Percentiles rank a stretch among this genome's conserved stretches.
Evolutionary conservation across 92 coral and sea anemone species (phyloP).

Genomic region (Porites lobata): DNA sequence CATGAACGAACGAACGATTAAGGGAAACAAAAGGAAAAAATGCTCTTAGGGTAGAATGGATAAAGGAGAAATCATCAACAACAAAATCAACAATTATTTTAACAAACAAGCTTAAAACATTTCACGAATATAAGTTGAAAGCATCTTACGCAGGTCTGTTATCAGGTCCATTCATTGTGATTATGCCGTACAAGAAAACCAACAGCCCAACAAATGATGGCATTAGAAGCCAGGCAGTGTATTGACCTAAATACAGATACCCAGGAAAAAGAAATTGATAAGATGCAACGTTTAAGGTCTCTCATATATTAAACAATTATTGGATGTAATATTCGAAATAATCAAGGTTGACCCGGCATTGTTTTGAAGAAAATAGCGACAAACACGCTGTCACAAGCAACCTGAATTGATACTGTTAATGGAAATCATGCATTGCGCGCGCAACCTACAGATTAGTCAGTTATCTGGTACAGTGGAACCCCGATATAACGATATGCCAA

Average conservation of each 20-base stretch:
- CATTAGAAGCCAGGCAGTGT: slow-evolving; percentile 99
- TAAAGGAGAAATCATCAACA: background rate
- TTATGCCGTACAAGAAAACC: slow-evolving; percentile 89
- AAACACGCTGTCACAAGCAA: too few species aligned
- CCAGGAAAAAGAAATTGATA: background rate
- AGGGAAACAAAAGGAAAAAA: background rate
- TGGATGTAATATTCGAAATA: too few species aligned
- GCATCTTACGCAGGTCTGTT: slow-evolving; percentile 97
- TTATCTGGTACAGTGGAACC: too few species aligned
- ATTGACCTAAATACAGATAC: slow-evolving; percentile 76
- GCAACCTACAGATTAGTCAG: too few species aligned
- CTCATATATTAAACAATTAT: too few species aligned
- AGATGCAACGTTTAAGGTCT: background rate
- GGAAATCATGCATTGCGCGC: too few species aligned
- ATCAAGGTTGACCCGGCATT: too few species aligned
- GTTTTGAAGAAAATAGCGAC: too few species aligned
- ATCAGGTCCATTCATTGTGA: slow-evolving; percentile 92
- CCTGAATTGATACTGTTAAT: too few species aligned
- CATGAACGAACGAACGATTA: background rate
- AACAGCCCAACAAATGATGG: slow-evolving; percentile 94
- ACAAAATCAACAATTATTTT: background rate
- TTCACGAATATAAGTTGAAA: too few species aligned
- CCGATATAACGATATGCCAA: too few species aligned
- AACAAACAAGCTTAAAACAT: background rate
- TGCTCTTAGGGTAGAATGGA: background rate